Conservation (phyloP, 2,888 invertebrate species). For the Cryptocheilus praepositus region DNA sequence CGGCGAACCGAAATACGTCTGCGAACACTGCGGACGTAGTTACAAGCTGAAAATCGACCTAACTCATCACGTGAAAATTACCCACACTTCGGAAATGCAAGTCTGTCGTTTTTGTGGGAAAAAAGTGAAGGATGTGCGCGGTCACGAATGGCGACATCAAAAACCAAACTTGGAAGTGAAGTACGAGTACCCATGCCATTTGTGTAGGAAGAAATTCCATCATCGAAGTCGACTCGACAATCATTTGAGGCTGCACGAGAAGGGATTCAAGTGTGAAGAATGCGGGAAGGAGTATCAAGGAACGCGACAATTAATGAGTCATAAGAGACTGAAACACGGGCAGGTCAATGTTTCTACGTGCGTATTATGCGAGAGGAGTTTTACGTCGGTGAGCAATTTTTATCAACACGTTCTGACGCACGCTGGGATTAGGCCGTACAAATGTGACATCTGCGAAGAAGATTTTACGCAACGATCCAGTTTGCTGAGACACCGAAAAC, state of each 20-base stretch:
- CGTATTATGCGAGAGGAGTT: constrained; percentile 55
- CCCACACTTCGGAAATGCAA: constrained; percentile 42
- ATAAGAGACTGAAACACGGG: constrained; percentile 52
- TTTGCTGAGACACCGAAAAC: constrained; percentile 57
- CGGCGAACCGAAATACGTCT: constrained; percentile 40
- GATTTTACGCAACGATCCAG: constrained; percentile 64
- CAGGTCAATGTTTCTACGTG: constrained; percentile 49
- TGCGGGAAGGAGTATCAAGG: constrained; percentile 55
- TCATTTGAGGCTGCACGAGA: constrained; percentile 55
- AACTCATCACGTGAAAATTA: constrained; percentile 49
- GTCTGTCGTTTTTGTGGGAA: constrained; percentile 63
- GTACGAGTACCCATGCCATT: constrained; percentile 49
- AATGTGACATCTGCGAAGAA: constrained; percentile 63
- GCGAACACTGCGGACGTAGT: constrained; percentile 55
- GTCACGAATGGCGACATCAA: constrained; percentile 63
- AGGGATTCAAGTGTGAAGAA: constrained; percentile 51
- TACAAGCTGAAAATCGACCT: constrained; percentile 57
- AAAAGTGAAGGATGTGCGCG: constrained; percentile 53
- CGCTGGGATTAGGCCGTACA: constrained; percentile 64
- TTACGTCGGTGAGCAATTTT: constrained; percentile 56
- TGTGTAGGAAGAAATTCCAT: constrained; percentile 59
- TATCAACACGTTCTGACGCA: constrained; percentile 66
- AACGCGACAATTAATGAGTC: constrained; percentile 51
- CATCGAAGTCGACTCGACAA: constrained; percentile 58
- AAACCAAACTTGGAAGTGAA: constrained; percentile 39